Evolutionary conservation across 2,797 vertebrate genomes (phyloP), one percentile per base, ranked within the genome.

Genomic region (Channallabes apus): DNA sequence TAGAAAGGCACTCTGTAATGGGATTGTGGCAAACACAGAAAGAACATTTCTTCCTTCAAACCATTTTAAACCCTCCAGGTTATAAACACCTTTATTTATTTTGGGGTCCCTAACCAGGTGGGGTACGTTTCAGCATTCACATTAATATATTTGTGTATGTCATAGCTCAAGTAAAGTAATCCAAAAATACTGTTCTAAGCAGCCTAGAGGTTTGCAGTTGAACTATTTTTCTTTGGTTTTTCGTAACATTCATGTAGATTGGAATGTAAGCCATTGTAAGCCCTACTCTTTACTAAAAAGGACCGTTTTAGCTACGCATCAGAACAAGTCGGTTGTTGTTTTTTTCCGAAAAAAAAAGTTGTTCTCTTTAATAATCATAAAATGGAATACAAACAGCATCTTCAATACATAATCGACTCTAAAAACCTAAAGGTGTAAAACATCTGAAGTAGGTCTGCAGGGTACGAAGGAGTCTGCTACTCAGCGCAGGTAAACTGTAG

Each of bases 351-450:
- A 84, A 67, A 68, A 88, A 79, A 87, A 73, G 90, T 91, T 68
- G 85, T 54, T 86, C 88, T 90, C 88, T 94, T 95, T 93, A 95
- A 93, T 94, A 90, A 91, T 87, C 91, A 93, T 91, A 88, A 90
- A 93, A 93, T 88, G 87, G 76, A 89, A 90, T 94, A 94, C 90
- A 95, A 94, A 93, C 91, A 18, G 86, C 87, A 85, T 92, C 86
- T 91, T 79, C 61, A 88, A 83, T 92, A 90, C 86, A 91, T 87
- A 91, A 82, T 92, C 91, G 88, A 91, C 91, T 91, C 87, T 92
- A 92, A 92, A 91, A 89, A 87, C 86, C 84, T 83, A 75, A 88
- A 86, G 73, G 81, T 89, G 89, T 90, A 82, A 92, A 93, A 91
- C 61, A 89, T 90, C 79, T 90, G 83, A 88, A 92, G 89, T 91